Evolutionary conservation across 2,888 invertebrate genomes (phyloP).

Genomic region (Diarsia rubi): DNA sequence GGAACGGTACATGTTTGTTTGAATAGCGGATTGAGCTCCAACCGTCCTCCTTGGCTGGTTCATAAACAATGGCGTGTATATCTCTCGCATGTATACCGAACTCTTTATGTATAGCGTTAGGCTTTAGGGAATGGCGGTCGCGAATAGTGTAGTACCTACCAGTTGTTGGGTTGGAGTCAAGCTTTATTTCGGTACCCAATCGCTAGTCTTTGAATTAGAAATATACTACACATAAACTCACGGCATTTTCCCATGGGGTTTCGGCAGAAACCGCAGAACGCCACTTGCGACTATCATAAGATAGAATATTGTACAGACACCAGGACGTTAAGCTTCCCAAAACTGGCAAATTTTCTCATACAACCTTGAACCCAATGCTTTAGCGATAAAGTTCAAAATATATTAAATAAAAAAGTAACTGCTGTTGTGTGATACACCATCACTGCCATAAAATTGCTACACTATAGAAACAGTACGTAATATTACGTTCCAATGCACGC

Average conservation of each 20-base stretch:
- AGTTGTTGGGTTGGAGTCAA: slow-evolving; percentile 5
- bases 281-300: not conserved
- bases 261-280: not conserved
- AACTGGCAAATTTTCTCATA: too few relatives aligned
- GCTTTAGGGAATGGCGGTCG: slow-evolving; percentile 14
- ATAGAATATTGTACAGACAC: not conserved
- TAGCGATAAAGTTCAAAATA: too few relatives aligned
- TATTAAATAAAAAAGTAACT: not conserved
- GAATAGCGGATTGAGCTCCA: slow-evolving; percentile 82
- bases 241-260: not conserved
- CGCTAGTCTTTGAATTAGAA: not conserved
- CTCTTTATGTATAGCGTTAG: slow-evolving; percentile 54
- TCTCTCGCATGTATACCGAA: slow-evolving; percentile 40
- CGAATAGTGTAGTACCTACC: not conserved
- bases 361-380: too few relatives aligned
- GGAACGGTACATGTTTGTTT: slow-evolving; percentile 80
- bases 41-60: slow-evolving; percentile 75
- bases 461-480: not conserved
- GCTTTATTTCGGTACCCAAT: not conserved
- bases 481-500: not conserved
- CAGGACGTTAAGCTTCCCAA: too few relatives aligned
- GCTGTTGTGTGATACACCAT: not conserved
- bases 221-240: not conserved
- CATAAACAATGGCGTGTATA: slow-evolving; percentile 79
- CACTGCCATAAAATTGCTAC: not conserved